Evolutionary conservation across 2,797 vertebrate species (phyloP), one percentile per base, ranked within the genome.

Genomic region (Aulostomus chinensis): DNA sequence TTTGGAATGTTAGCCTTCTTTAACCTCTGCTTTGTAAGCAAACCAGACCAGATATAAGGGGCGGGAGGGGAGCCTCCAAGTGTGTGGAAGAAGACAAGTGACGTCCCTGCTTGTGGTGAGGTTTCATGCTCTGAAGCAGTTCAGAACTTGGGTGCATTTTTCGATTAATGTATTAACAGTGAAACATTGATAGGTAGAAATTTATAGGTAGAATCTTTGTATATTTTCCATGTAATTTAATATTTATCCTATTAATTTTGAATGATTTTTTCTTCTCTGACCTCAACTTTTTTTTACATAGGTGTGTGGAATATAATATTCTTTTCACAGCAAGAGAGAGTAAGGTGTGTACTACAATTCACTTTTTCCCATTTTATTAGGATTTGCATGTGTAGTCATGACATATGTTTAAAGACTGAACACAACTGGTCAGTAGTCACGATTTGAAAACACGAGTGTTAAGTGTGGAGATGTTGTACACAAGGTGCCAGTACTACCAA

Each of bases 11-110:
- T 30, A 16, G 6, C 41, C 57, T 70, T 33, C 52, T 68, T 66
- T 63, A 63, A 36, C 32, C 48, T 71, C 11, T 86, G 80, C 85
- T 65, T 60, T 58, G 68, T 68, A 80, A 61, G 76, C 84, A 81
- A 52, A 39, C 28, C 6, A 28, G 32, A 57, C 26, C n/a, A 30
- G 68, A 85, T 84, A 86, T 80, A 88, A 86, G 67, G 54, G 7
- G 36, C 12, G 12, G 20, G 3, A 29, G 18, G 22, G 14, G 24
- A 41, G 55, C 8, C 39, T 5, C 34, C 35, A 53, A 51, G 42
- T 71, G 50, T 63, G 68, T 72, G 76, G 73, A 66, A 24, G 76
- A 58, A 58, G 77, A 66, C 57, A 34, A 25, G 45, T 31, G 56
- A 47, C 46, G 55, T 56, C 66, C 40, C 38, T 61, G 52, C 53